Evolutionary conservation across 1,140 invertebrate species (phyloP).

Genomic region (Drosophila neocordata): DNA sequence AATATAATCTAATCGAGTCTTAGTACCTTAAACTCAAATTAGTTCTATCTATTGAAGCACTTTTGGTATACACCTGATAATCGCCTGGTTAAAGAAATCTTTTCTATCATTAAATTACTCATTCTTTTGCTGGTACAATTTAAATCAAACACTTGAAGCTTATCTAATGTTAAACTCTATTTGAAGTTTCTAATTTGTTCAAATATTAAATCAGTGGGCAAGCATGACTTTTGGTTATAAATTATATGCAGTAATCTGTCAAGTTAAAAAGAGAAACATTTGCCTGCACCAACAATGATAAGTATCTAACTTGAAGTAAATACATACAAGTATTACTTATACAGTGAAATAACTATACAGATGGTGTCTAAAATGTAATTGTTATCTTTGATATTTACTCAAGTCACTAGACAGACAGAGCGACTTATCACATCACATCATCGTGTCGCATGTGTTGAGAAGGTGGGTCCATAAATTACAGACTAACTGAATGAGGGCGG

Average conservation of each 20-base stretch:
- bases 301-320: conserved; percentile 18
- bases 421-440: conserved; percentile 40
- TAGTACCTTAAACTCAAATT: too few species aligned
- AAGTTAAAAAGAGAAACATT: conserved; percentile 22
- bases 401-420: conserved; percentile 36
- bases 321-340: neutral
- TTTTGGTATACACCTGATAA: too few species aligned
- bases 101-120: too few species aligned
- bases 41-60: too few species aligned
- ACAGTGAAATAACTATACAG: neutral
- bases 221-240: conserved; percentile 42
- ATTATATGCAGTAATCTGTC: conserved; percentile 67
- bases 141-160: neutral
- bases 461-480: conserved; percentile 35
- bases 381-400: conserved; percentile 42
- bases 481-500: conserved; percentile 1
- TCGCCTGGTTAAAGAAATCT: too few species aligned
- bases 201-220: conserved; percentile 43
- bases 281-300: conserved; percentile 52
- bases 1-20: too few species aligned
- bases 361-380: conserved; percentile 30
- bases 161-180: conserved; percentile 6
- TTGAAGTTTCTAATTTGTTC: conserved; percentile 30
- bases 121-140: too few species aligned
- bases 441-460: conserved; percentile 30